Conservation (phyloP, 2,797 vertebrate genomes). For the Schizopygopsis pylzovi region DNA sequence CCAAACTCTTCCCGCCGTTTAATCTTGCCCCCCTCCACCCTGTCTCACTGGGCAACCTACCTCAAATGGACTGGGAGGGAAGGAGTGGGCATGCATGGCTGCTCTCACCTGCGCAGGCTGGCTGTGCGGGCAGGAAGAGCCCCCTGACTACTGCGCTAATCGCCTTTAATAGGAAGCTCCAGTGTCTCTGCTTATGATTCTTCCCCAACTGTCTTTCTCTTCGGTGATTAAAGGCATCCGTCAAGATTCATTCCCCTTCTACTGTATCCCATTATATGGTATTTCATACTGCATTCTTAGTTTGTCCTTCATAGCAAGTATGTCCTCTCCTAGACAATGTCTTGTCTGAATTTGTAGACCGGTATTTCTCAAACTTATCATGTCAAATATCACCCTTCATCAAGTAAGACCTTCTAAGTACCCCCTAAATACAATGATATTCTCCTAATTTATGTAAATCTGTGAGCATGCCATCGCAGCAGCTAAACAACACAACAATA, state of each 20-base stretch:
- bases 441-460: background rate
- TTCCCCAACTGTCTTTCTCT: slow-evolving; percentile 29
- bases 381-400: background rate
- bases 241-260: slow-evolving; percentile 42
- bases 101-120: slow-evolving; percentile 48
- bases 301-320: slow-evolving; percentile 57
- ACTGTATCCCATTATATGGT: slow-evolving; percentile 46
- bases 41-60: slow-evolving; percentile 54
- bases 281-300: slow-evolving; percentile 41
- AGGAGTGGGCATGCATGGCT: slow-evolving; percentile 39
- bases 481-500: background rate
- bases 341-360: slow-evolving; percentile 63
- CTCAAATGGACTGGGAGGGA: slow-evolving; percentile 57
- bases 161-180: slow-evolving; percentile 49
- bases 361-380: background rate
- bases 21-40: slow-evolving; percentile 53
- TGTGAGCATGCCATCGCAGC: background rate
- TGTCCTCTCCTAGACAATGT: slow-evolving; percentile 44
- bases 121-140: slow-evolving; percentile 39
- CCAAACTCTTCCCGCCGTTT: slow-evolving; percentile 60
- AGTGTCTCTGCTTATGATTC: slow-evolving; percentile 31
- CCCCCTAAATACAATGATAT: background rate
- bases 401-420: background rate
- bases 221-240: slow-evolving; percentile 42
- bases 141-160: slow-evolving; percentile 46